Percentiles rank a stretch among this genome's conserved stretches.
Conservation (phyloP, 2,888 invertebrate genomes). For the Atherix ibis region DNA sequence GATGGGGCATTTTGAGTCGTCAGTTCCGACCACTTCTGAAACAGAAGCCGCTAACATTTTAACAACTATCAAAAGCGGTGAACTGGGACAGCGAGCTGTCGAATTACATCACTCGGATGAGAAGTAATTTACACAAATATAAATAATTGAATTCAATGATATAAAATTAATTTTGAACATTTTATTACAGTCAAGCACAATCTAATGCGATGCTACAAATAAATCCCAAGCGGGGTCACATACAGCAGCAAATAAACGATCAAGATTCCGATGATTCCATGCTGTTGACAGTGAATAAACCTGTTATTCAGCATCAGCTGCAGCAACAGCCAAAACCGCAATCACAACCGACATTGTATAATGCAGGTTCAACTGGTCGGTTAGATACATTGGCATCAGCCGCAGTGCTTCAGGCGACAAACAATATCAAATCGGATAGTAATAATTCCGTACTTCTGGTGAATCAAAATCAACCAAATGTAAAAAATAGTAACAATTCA, state of each 20-base stretch:
- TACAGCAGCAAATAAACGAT: too few relatives aligned
- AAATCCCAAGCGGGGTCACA: too few relatives aligned
- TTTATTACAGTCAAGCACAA: too few relatives aligned
- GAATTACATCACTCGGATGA: too few relatives aligned
- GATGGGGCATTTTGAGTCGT: too few relatives aligned
- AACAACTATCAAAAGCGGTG: slow-evolving; percentile 26
- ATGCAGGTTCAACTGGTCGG: slow-evolving; percentile 15
- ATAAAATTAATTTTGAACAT: too few relatives aligned
- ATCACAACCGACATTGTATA: neutral
- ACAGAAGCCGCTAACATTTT: slow-evolving; percentile 28
- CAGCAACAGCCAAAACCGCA: neutral
- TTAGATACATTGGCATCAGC: slow-evolving; percentile 28
- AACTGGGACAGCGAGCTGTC: slow-evolving; percentile 12
- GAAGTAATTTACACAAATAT: too few relatives aligned
- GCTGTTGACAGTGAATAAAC: too few relatives aligned
- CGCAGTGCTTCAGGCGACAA: slow-evolving; percentile 24
- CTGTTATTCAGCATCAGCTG: neutral
- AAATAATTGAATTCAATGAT: too few relatives aligned
- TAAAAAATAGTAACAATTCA: neutral
- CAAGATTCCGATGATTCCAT: too few relatives aligned
- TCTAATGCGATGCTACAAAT: too few relatives aligned
- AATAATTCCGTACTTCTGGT: neutral
- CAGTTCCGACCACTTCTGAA: slow-evolving; percentile 21
- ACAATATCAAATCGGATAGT: neutral
- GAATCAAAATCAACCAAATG: neutral